Conservation (phyloP, 2,888 invertebrate species). For the Yponomeuta cagnagella region DNA sequence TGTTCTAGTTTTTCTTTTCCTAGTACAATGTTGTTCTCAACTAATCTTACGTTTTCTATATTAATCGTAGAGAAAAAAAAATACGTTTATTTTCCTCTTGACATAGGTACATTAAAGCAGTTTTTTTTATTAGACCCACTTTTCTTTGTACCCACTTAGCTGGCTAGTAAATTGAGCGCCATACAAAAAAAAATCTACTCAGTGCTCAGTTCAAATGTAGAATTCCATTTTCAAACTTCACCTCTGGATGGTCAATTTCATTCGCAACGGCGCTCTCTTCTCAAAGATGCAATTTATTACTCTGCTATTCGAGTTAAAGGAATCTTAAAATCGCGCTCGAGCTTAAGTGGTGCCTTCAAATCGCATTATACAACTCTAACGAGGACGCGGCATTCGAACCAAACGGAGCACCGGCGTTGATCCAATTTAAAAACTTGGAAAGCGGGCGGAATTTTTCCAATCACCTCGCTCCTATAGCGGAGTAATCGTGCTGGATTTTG, state of each 20-base stretch:
- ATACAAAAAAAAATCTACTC: no score
- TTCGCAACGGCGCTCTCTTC: conserved; percentile 31
- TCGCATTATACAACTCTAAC: conserved; percentile 41
- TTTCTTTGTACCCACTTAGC: no score
- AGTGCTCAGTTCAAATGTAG: not conserved
- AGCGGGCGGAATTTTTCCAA: conserved; percentile 65
- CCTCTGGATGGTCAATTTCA: not conserved
- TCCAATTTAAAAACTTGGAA: conserved; percentile 71
- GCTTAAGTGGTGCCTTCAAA: conserved; percentile 29
- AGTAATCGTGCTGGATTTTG: conserved; percentile 41
- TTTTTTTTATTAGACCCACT: no score
- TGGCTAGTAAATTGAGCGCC: no score
- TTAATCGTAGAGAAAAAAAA: no score
- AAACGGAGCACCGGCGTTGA: conserved; percentile 56
- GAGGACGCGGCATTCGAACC: conserved; percentile 33
- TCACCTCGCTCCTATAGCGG: conserved; percentile 43
- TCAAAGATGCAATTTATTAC: conserved; percentile 66
- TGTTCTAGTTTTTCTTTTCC: no score
- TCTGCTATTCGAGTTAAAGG: conserved; percentile 38
- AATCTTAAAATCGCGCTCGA: not conserved
- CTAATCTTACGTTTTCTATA: no score
- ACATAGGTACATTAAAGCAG: no score
- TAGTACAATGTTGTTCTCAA: no score
- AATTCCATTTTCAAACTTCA: not conserved
- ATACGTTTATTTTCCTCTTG: no score